These are phyloP conservation scores for Porites lobata DNA, from an alignment of 92 coral and sea anemone species.

Conservation along the genomic window DNA sequence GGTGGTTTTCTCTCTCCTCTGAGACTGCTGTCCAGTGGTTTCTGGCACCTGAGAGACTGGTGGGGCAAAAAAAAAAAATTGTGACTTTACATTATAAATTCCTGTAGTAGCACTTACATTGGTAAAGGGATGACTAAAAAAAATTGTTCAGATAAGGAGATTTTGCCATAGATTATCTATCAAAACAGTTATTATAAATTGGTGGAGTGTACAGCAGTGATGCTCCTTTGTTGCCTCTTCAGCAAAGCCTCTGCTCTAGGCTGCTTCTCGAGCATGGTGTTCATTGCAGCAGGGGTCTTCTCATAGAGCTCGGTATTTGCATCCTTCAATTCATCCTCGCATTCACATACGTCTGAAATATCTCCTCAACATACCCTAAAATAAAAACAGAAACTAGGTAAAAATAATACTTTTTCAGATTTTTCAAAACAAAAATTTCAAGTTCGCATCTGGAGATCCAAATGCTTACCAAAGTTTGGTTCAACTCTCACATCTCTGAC, in stretches of 20 bases:
- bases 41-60: slow-evolving; percentile 18
- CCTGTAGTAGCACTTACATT: too few relatives aligned
- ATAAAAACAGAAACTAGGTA: too few relatives aligned
- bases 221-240: neutral
- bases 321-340: neutral
- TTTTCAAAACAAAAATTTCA: neutral
- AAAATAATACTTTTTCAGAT: neutral
- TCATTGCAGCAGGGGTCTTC: slow-evolving; percentile 27
- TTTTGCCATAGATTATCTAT: too few relatives aligned
- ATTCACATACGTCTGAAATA: neutral
- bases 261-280: slow-evolving; percentile 11
- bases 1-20: neutral
- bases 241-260: slow-evolving; percentile 12
- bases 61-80: neutral
- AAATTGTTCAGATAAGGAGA: too few relatives aligned
- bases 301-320: neutral
- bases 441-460: neutral
- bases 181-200: too few relatives aligned
- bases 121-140: too few relatives aligned
- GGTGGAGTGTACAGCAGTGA: too few relatives aligned
- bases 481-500: slow-evolving; percentile 30
- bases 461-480: slow-evolving; percentile 28
- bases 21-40: neutral
- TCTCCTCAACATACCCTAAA: slow-evolving; percentile 4
- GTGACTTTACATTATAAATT: too few relatives aligned